Evolutionary conservation across 2,113 vertebrate genomes (phyloP).

Genomic region (Felis catus): F.catus_Fca126_mat1.0 CM031417.1:116695001-116695500

Average conservation of each 20-base stretch:
- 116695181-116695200: neutral
- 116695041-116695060: neutral
- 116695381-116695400: constrained; percentile 7
- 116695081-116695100: too few relatives aligned
- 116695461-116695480: neutral
- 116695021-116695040: neutral
- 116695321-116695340: neutral
- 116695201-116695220: neutral
- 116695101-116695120: neutral
- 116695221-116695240: constrained; percentile 17
- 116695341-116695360: neutral
- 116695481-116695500: neutral
- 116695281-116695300: neutral
- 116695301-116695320: neutral
- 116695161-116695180: neutral
- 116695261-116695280: neutral
- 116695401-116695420: neutral
- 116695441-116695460: neutral
- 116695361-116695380: neutral
- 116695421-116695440: neutral
- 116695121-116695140: neutral
- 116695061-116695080: neutral
- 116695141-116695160: neutral
- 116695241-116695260: neutral
- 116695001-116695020: neutral